Evolutionary conservation across 2,888 invertebrate genomes (phyloP).

Genomic region (Nomada hirtipes): DNA sequence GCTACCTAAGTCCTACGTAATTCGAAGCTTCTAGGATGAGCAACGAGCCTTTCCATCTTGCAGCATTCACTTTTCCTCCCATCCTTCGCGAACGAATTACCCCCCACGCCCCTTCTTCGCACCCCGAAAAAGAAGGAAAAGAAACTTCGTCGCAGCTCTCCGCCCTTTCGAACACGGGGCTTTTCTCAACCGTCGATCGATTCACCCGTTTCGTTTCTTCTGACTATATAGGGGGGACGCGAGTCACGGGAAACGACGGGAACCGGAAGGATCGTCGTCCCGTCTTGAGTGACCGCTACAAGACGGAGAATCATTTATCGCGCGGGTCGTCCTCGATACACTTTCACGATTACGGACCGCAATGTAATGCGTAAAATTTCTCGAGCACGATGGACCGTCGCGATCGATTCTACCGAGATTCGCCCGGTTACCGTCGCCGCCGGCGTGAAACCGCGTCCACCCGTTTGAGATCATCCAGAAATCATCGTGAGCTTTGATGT

Average conservation of each 20-base stretch:
- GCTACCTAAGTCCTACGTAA: slow-evolving; percentile 77
- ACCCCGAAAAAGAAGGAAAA: not conserved
- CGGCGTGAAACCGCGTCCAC: not conserved
- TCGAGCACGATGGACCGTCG: slow-evolving; percentile 42
- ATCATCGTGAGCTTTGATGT: not conserved
- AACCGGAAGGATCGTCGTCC: slow-evolving; percentile 2
- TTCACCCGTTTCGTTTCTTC: slow-evolving; percentile 5
- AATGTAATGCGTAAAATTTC: slow-evolving; percentile 80
- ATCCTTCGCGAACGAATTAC: slow-evolving; percentile 11
- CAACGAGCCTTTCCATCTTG: slow-evolving; percentile 60
- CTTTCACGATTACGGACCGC: slow-evolving; percentile 81
- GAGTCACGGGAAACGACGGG: not conserved
- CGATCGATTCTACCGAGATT: not conserved
- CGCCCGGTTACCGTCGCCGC: not conserved
- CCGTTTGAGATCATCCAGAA: slow-evolving; percentile 33
- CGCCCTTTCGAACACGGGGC: slow-evolving; percentile 6
- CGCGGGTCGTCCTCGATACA: slow-evolving; percentile 65
- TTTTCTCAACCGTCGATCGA: not conserved
- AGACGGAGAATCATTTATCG: not conserved
- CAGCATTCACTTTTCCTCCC: not conserved
- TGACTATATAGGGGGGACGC: slow-evolving; percentile 38
- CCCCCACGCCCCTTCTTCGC: not conserved
- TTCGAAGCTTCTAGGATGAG: slow-evolving; percentile 72
- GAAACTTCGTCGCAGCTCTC: slow-evolving; percentile 7
- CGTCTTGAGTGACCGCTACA: not conserved